These are phyloP conservation scores for Sycophila texana DNA, from an alignment of 2,888 invertebrate genomes.

Conservation along the genomic window DNA sequence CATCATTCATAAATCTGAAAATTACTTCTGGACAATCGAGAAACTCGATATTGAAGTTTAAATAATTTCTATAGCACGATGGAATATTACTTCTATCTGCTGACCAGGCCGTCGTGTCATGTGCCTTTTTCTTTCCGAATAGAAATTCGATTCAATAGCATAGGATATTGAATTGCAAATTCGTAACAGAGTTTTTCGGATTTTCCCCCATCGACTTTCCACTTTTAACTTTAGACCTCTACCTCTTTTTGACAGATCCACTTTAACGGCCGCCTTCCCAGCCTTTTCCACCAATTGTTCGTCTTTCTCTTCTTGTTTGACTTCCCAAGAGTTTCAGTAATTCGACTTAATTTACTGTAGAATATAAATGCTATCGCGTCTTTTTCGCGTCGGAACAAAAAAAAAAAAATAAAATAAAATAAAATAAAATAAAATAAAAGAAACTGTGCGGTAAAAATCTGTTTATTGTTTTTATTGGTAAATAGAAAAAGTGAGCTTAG, in stretches of 20 bases:
- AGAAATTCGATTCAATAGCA: slow-evolving; percentile 59
- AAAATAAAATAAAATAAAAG: slow-evolving; percentile 12
- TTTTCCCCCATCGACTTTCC: slow-evolving; percentile 39
- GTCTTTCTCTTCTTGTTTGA: slow-evolving; percentile 24
- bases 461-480: slow-evolving; percentile 32
- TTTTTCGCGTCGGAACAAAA: neutral
- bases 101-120: slow-evolving; percentile 5
- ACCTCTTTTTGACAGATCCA: slow-evolving; percentile 33
- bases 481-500: slow-evolving; percentile 7
- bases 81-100: neutral
- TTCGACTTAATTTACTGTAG: neutral
- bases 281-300: neutral
- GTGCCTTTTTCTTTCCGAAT: slow-evolving; percentile 14
- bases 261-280: neutral
- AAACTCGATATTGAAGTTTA: neutral
- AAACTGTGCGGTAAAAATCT: neutral
- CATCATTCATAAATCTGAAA: too few species aligned
- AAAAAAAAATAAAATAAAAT: too few species aligned
- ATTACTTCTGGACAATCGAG: too few species aligned
- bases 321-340: neutral
- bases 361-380: neutral
- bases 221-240: slow-evolving; percentile 30
- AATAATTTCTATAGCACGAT: neutral
- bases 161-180: slow-evolving; percentile 70
- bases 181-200: slow-evolving; percentile 64